Percentiles rank a stretch among this genome's conserved stretches.
Evolutionary conservation across 2,797 vertebrate genomes (phyloP).

Genomic region (Cottoperca gobio): DNA sequence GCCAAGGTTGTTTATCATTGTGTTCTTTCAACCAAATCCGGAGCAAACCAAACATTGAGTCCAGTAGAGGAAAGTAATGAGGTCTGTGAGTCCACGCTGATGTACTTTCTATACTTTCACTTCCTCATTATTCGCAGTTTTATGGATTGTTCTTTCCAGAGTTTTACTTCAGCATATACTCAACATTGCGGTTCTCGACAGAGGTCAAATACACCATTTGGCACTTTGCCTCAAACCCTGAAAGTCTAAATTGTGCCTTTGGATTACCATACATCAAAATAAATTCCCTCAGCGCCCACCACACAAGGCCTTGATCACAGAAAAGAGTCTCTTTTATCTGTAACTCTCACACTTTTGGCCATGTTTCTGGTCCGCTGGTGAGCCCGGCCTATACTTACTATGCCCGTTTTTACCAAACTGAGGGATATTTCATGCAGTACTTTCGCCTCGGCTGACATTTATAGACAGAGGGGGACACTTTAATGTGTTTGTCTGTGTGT

Average conservation of each 20-base stretch:
- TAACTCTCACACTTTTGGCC: slow-evolving; percentile 81
- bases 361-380: slow-evolving; percentile 81
- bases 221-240: slow-evolving; percentile 64
- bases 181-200: slow-evolving; percentile 62
- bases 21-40: slow-evolving; percentile 48
- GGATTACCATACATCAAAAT: slow-evolving; percentile 82
- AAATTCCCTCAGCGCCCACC: slow-evolving; percentile 74
- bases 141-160: slow-evolving; percentile 55
- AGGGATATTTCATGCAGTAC: slow-evolving; percentile 68
- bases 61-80: slow-evolving; percentile 42
- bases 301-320: slow-evolving; percentile 78
- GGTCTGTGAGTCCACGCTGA: slow-evolving; percentile 48
- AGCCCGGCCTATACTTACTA: slow-evolving; percentile 79
- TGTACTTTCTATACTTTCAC: slow-evolving; percentile 47
- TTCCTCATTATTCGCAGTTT: slow-evolving; percentile 65
- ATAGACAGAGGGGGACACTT: slow-evolving; percentile 79
- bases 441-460: slow-evolving; percentile 76
- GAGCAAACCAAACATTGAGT: slow-evolving; percentile 45
- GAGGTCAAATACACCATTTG: slow-evolving; percentile 76
- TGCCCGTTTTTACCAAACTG: slow-evolving; percentile 74
- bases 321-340: slow-evolving; percentile 76
- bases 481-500: slow-evolving; percentile 76
- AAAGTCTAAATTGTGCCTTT: slow-evolving; percentile 80
- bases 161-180: slow-evolving; percentile 63
- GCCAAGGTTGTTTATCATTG: slow-evolving; percentile 68